Conservation (phyloP, 2,888 invertebrate species). For the Abrostola tripartita region DNA sequence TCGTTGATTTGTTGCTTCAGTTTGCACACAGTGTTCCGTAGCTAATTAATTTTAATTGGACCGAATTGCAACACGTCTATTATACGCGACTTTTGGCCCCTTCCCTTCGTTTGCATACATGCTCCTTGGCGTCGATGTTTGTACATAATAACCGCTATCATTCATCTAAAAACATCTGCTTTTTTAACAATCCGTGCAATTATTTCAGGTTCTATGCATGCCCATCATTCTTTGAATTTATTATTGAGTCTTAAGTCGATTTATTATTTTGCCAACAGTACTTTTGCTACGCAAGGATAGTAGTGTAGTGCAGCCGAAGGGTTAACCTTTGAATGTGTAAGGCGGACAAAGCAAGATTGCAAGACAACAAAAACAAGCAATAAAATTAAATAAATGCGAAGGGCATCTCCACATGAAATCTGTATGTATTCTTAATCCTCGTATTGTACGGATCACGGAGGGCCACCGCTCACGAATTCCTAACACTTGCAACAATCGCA, state of each 20-base stretch:
- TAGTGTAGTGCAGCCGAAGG: too few relatives aligned
- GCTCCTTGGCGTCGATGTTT: conserved; percentile 33
- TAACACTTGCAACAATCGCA: conserved; percentile 79
- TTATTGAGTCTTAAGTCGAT: neutral
- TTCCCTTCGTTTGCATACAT: conserved; percentile 54
- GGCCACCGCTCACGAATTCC: conserved; percentile 71
- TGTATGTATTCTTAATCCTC: conserved; percentile 65
- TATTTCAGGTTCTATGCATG: conserved; percentile 11
- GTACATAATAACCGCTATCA: conserved; percentile 34
- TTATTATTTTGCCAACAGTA: conserved; percentile 22
- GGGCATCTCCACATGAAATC: conserved; percentile 45
- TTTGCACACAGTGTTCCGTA: conserved; percentile 80
- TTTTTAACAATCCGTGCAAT: conserved; percentile 19
- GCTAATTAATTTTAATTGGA: conserved; percentile 87
- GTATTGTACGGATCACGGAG: conserved; percentile 57
- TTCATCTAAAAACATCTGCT: conserved; percentile 45
- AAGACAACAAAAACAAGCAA: conserved; percentile 23
- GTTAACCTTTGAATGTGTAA: too few relatives aligned
- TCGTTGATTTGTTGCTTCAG: conserved; percentile 83
- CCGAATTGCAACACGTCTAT: conserved; percentile 73
- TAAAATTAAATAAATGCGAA: conserved; percentile 16
- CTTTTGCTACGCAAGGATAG: too few relatives aligned
- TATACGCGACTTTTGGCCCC: conserved; percentile 71
- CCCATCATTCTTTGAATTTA: conserved; percentile 14
- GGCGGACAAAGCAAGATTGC: conserved; percentile 3